Evolutionary conservation across 1,140 invertebrate species (phyloP).

Genomic region (Drosophila punjabiensis): DNA sequence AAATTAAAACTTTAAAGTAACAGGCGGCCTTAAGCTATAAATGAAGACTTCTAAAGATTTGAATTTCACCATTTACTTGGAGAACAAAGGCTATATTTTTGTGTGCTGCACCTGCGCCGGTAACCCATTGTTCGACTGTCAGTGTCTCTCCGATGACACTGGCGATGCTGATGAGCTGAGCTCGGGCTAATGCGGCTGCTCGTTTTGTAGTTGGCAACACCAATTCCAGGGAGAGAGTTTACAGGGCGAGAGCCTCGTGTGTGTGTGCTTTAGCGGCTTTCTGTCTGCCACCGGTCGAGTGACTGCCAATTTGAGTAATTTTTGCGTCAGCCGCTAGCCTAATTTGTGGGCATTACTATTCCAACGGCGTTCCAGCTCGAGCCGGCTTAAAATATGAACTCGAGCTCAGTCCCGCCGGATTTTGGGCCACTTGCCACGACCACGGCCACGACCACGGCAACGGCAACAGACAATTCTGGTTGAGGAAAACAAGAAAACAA

Average conservation of each 20-base stretch:
- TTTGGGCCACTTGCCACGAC: conserved; percentile 21
- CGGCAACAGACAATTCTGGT: conserved; percentile 28
- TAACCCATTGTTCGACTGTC: conserved; percentile 11
- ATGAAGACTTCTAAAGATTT: not conserved
- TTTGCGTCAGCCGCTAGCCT: conserved; percentile 37
- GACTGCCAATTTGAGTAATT: conserved; percentile 48
- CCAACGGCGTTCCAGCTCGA: conserved; percentile 21
- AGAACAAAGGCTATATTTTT: not conserved
- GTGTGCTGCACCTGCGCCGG: not conserved
- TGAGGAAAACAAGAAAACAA: conserved; percentile 51
- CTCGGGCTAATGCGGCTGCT: conserved; percentile 17
- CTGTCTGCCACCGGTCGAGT: conserved; percentile 30
- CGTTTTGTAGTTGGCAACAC: conserved; percentile 38
- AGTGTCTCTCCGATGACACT: conserved; percentile 2
- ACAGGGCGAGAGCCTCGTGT: not conserved
- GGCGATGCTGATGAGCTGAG: conserved; percentile 17
- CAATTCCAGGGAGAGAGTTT: conserved; percentile 40
- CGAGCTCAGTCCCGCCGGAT: conserved; percentile 12
- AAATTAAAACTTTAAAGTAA: not conserved
- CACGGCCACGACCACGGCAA: not conserved
- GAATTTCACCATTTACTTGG: not conserved
- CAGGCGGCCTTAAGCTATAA: not conserved
- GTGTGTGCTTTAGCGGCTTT: conserved; percentile 5
- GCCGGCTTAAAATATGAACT: conserved; percentile 51
- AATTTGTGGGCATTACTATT: conserved; percentile 54